Base-by-base conservation (phyloP, 2,888 invertebrate species). In the Plagodis pulveraria region DNA sequence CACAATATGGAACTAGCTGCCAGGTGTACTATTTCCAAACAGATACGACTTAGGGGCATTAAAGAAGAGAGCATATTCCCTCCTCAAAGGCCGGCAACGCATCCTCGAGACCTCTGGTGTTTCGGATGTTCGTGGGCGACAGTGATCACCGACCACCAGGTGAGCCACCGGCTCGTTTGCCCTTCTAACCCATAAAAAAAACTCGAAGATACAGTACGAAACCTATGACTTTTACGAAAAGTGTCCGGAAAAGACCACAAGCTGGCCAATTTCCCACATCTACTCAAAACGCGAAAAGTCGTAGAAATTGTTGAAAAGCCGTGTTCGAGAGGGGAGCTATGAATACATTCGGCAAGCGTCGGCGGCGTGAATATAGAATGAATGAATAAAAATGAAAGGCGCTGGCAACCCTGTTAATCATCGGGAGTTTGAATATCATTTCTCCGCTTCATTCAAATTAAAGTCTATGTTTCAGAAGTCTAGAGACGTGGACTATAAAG, bases 331-430 rank as follows among this genome's bases (percentile, higher is more conserved):
- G 78, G 75, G 76, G 78, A 76, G 73, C 80, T 73, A 86, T 89
- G 89, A 89, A 89, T 89, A 89, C 87, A 89, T 88, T 88, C 81
- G 76, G 77, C 73, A 58, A 74, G 76, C 83, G 80, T 70, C 75
- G 81, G 74, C 78, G 76, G 74, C 78, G 76, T 81, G 87, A 84
- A 88, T 89, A 83, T 80, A 82, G 76, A 86, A 88, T 85, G 78
- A 86, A 88, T 86, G 87, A 85, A 89, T 86, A 86, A 84, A 87
- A 84, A 80, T 79, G 83, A 81, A 84, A 80, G 81, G 80, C 77
- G 73, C 74, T 73, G 71, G 69, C 71, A 80, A 80, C 76, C 72
- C 73, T 74, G 83, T 86, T 88, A 87, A 87, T 88, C 86, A 86
- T 86, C 70, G 68, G 66, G 74, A 72, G 72, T 80, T 78, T 77